phyloP scores from a whole-genome alignment of 2,888 invertebrate species.

The Palloptera scutellata region DNA sequence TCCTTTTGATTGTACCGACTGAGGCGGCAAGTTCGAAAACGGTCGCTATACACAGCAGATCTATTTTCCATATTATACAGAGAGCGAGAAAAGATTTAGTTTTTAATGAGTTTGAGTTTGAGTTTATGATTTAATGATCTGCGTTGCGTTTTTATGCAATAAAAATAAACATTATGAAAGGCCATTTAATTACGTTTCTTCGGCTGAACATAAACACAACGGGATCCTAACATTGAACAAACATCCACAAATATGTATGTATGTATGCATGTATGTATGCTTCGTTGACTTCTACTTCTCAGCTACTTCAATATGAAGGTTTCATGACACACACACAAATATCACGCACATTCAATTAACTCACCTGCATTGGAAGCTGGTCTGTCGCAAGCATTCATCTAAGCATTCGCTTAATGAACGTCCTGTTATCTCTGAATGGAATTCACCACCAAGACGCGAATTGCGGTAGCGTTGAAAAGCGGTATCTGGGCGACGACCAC shows the following conservation, averaged over 20 bases:
- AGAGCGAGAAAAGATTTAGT: not conserved
- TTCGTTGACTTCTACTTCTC: too few relatives aligned
- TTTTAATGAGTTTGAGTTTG: too few relatives aligned
- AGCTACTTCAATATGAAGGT: too few relatives aligned
- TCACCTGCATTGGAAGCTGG: conserved; percentile 81
- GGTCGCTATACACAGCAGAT: conserved; percentile 87
- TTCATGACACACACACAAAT: too few relatives aligned
- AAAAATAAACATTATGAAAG: too few relatives aligned
- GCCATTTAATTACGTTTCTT: too few relatives aligned
- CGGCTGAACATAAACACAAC: too few relatives aligned
- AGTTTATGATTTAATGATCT: too few relatives aligned
- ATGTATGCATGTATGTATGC: too few relatives aligned
- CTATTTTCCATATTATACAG: conserved; percentile 58
- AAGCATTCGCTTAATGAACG: conserved; percentile 88
- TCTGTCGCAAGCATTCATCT: conserved; percentile 87
- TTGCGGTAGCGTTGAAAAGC: conserved; percentile 85
- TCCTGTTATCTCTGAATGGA: conserved; percentile 88
- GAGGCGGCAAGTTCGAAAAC: conserved; percentile 83
- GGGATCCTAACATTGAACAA: too few relatives aligned
- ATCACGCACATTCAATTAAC: conserved; percentile 13
- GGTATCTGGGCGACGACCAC: conserved; percentile 83
- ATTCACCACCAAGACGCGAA: conserved; percentile 85
- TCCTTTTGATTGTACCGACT: conserved; percentile 88
- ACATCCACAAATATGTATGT: too few relatives aligned
- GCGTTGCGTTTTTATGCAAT: too few relatives aligned